Evolutionary conservation across 2,113 vertebrate species (phyloP), one percentile per base, ranked within the genome.

Genomic region (Gadus chalcogrammus): DNA sequence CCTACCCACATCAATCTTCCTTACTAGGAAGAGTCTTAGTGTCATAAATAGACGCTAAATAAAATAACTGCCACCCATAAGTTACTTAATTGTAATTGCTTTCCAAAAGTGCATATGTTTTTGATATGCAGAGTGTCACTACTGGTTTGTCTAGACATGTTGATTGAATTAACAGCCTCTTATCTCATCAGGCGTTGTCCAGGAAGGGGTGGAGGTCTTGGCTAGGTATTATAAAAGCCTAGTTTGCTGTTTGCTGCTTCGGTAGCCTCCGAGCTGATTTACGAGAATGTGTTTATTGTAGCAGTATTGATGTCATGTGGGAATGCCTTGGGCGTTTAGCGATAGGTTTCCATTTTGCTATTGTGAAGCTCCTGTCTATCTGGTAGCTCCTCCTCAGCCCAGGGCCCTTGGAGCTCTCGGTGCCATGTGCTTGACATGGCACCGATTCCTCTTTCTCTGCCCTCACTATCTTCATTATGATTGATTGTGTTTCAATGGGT

Each of bases 361-460:
- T 53, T 58, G 15, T 16, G 55, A 17, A 13, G 55, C 42, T 66
- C 15, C 48, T 9, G 64, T 68, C 42, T 66, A 6, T 79, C 52
- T 38, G 69, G 31, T 55, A 58, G 24, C 55, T 53, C 18, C 6
- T 24, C 18, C 70, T 28, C 42, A 63, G 60, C 73, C 53, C 0
- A 70, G 60, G 42, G 31, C 38, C 35, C 31, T 18, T 48, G 20
- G 24, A 11, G n/a, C 61, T 69, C 61, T 28, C 20, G 20, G 20
- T 20, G 20, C 20, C 20, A 67, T 63, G 64, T 31, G 67, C 17
- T 66, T 59, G 24, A 11, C 42, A 48, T 62, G n/a, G 12, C 68
- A 48, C 12, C 12, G 9, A 59, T 42, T 68, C 42, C 17, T 68
- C 3, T 16, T 18, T 27, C 66, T 35, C 20, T 55, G 58, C 24